Evolutionary conservation across 1,140 invertebrate species (phyloP).

Genomic region (Plectus sambesii): DNA sequence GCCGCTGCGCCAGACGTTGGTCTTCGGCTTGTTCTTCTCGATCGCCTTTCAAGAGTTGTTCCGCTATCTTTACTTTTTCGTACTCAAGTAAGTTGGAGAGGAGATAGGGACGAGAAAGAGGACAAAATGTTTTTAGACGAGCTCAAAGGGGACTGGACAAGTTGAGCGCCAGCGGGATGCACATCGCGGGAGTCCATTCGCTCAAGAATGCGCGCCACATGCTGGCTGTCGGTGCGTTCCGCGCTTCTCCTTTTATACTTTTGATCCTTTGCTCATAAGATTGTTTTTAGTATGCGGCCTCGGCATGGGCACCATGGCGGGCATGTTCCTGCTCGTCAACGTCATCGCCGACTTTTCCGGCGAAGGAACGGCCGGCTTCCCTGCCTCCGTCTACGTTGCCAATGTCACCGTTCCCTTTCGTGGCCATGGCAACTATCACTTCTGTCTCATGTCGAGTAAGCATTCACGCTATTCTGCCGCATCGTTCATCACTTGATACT

Average conservation of each 20-base stretch:
- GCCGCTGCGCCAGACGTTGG: background rate
- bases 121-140: background rate
- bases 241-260: too few relatives aligned
- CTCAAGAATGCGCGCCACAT: background rate
- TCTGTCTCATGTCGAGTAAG: background rate
- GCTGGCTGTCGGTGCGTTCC: background rate
- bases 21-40: background rate
- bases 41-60: background rate
- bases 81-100: background rate
- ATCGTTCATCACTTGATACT: background rate
- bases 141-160: background rate
- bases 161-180: background rate
- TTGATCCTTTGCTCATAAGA: too few relatives aligned
- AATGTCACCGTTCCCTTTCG: slow-evolving; percentile 6
- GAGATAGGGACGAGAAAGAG: background rate
- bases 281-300: slow-evolving; percentile 32
- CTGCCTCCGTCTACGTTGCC: slow-evolving; percentile 18
- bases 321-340: slow-evolving; percentile 28
- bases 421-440: background rate
- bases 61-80: background rate
- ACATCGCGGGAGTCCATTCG: background rate
- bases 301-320: slow-evolving; percentile 31
- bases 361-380: slow-evolving; percentile 31
- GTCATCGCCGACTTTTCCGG: slow-evolving; percentile 25
- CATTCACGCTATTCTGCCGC: background rate